A percentile compares a stretch with the other conserved stretches of the same genome.
phyloP scores from a whole-genome alignment of 2,113 vertebrate genomes.

The Petromus typicus region DNA sequence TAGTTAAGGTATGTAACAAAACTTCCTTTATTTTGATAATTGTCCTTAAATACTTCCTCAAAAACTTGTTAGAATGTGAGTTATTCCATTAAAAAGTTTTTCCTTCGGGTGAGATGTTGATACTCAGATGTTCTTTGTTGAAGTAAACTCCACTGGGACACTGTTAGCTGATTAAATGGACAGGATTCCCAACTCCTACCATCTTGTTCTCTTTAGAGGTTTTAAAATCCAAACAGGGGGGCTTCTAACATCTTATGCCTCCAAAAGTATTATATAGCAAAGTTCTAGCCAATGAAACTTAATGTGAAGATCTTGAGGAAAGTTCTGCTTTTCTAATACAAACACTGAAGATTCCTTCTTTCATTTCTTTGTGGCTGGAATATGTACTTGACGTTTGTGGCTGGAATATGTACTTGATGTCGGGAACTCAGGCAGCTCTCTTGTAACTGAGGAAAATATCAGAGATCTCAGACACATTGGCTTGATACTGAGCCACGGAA shows the following conservation, averaged over 20 bases:
- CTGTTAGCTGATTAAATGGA: not conserved
- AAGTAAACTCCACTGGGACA: not conserved
- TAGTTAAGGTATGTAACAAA: not conserved
- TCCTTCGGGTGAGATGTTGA: not conserved
- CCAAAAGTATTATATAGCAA: not conserved
- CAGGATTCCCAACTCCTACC: not conserved
- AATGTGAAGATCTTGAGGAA: not conserved
- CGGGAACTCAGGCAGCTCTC: conserved; percentile 19
- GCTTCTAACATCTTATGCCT: not conserved
- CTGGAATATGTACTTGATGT: not conserved
- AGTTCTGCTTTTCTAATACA: conserved; percentile 21
- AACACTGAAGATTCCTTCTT: not conserved
- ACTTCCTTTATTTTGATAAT: not conserved
- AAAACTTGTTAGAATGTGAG: not conserved
- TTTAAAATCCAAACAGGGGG: not conserved
- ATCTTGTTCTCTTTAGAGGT: not conserved
- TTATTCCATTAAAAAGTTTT: not conserved
- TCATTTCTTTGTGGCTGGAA: conserved; percentile 16
- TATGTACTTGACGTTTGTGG: not conserved
- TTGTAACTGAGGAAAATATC: not conserved
- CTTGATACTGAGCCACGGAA: not conserved
- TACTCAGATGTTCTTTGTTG: not conserved
- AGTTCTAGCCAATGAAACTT: not conserved
- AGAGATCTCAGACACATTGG: not conserved
- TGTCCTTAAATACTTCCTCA: not conserved